Evolutionary conservation across 2,888 invertebrate species (phyloP).

Genomic region (Yponomeuta cagnagella): DNA sequence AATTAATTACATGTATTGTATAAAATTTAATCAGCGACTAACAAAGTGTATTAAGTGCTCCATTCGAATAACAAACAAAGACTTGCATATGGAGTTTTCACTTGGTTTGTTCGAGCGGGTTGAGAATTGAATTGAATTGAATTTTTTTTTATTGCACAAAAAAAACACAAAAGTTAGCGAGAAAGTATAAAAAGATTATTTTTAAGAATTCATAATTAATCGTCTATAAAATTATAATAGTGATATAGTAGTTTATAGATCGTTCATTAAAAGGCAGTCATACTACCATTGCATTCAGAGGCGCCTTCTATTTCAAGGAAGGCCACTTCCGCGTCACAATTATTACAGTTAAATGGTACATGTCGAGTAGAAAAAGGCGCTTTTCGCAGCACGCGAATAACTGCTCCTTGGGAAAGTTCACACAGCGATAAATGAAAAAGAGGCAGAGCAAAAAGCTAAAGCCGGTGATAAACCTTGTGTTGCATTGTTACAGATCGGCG

Average conservation of each 20-base stretch:
- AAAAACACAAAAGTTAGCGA: slow-evolving; percentile 17
- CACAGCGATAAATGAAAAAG: slow-evolving; percentile 43
- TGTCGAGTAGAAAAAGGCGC: slow-evolving; percentile 30
- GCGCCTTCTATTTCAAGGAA: background rate
- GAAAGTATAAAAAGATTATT: slow-evolving; percentile 24
- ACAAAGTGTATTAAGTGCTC: slow-evolving; percentile 22
- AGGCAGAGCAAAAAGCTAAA: slow-evolving; percentile 33
- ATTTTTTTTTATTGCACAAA: no score
- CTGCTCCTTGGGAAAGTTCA: slow-evolving; percentile 57
- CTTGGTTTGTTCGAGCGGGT: slow-evolving; percentile 23
- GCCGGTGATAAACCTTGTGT: slow-evolving; percentile 46
- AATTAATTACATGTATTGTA: slow-evolving; percentile 21
- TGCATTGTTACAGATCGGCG: slow-evolving; percentile 84
- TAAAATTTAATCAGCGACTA: slow-evolving; percentile 36
- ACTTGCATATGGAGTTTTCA: slow-evolving; percentile 12
- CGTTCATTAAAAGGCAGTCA: background rate
- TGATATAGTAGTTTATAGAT: no score
- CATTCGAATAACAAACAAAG: slow-evolving; percentile 32
- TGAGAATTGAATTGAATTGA: slow-evolving; percentile 21
- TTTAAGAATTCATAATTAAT: no score
- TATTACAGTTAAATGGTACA: slow-evolving; percentile 12
- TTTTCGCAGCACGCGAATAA: slow-evolving; percentile 30
- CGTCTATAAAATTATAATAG: no score
- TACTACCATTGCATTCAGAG: background rate
- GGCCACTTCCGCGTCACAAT: slow-evolving; percentile 12